Base-by-base conservation (phyloP, 2,113 vertebrate genomes). In the Gila orcuttii region DNA sequence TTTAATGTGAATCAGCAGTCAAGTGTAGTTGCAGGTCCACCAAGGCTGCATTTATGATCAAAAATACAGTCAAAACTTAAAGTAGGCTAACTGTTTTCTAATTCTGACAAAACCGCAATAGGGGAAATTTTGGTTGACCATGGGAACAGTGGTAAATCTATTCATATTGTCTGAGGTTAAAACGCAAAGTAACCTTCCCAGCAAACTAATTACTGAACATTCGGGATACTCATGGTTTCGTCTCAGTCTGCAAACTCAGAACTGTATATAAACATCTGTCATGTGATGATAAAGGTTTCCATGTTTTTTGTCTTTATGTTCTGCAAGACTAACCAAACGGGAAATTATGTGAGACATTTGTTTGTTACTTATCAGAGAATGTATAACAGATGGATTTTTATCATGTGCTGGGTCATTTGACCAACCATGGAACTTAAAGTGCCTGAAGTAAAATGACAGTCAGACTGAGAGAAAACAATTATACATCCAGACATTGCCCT, bases 331-430 rank as follows among this genome's bases (percentile, higher is more conserved):
- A 62, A 64, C n/a, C 33, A 21, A n/a, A 59, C 0, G 10, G 28
- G 19, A 78, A 59, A 62, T 60, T 45, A 79, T 62, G 1, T 3
- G 50, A 52, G 23, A 17, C 62, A 64, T 66, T 39, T 45, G 60
- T 64, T 31, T 68, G n/a, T 45, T 69, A 7, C 66, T 66, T 6
- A 64, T 50, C 57, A 77, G 73, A 33, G 9, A 47, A 77, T 31
- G 21, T 77, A 59, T 77, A 60, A 64, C 78, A 64, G 36, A 76
- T 45, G 36, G 23, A 64, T 31, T 55, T 52, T 64, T 55, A 76
- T 47, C 39, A 64, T 45, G n/a, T 36, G 10, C 19, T 52, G 11
- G 25, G 28, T 66, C 45, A 78, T 50, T 21, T 23, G 47, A 21
- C 25, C 83, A 52, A 62, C 45, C 78, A 52, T 39, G 21, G 15